phyloP scores from a whole-genome alignment of 2,888 invertebrate genomes.

The Drosophila koepferae region DNA sequence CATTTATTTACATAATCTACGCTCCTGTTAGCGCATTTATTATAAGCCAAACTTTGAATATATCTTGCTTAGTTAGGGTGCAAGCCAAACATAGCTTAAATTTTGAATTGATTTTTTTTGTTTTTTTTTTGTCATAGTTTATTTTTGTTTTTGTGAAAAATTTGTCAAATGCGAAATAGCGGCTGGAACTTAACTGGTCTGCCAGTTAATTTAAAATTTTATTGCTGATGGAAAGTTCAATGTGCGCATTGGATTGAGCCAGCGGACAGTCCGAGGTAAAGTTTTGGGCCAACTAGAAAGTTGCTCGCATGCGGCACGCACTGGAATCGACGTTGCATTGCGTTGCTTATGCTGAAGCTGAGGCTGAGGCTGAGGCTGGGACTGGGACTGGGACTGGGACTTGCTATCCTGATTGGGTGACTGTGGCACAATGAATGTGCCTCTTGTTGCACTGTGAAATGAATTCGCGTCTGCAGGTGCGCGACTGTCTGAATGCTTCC shows the following conservation, averaged over 20 bases:
- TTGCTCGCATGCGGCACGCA: conserved; percentile 75
- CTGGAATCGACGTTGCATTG: conserved; percentile 30
- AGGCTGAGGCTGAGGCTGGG: not conserved
- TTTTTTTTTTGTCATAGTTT: not conserved
- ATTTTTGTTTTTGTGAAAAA: conserved; percentile 29
- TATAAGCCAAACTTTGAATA: not conserved
- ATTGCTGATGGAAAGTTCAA: conserved; percentile 66
- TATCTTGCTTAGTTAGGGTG: not conserved
- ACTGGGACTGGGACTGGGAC: conserved; percentile 36
- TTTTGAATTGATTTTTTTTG: conserved; percentile 14
- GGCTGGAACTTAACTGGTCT: conserved; percentile 67
- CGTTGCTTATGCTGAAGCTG: not conserved
- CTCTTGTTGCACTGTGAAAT: conserved; percentile 31
- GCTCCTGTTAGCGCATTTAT: not conserved
- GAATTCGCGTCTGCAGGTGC: conserved; percentile 65
- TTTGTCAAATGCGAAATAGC: conserved; percentile 72
- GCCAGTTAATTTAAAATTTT: conserved; percentile 60
- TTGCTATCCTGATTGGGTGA: conserved; percentile 72
- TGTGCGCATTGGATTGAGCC: conserved; percentile 61
- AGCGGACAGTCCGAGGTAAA: conserved; percentile 17
- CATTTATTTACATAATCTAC: not conserved
- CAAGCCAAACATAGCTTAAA: conserved; percentile 8
- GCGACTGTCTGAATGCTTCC: conserved; percentile 58
- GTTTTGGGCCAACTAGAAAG: conserved; percentile 74
- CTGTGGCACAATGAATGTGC: conserved; percentile 35